Conservation (phyloP, 2,113 vertebrate species). For the Grus americana region DNA sequence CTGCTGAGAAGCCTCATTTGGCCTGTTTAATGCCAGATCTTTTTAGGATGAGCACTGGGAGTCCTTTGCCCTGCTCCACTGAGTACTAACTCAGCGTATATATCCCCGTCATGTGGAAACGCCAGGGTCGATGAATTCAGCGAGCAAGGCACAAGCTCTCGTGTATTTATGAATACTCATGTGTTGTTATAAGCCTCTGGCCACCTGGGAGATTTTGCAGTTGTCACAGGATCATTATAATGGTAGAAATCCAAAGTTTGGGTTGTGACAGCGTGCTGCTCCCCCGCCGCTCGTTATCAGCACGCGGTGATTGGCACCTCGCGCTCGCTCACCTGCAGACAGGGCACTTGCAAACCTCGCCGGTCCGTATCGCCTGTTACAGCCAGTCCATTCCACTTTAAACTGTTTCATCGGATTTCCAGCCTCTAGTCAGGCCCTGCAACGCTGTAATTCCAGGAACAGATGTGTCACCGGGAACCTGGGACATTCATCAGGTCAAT, state of each 20-base stretch:
- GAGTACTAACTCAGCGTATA: not conserved
- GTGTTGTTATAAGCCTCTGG: not conserved
- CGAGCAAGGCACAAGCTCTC: not conserved
- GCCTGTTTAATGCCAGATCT: constrained; percentile 12
- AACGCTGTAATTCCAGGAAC: not conserved
- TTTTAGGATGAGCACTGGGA: not conserved
- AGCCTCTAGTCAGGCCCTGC: not conserved
- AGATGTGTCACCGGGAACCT: not conserved
- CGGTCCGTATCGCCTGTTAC: rapidly evolving
- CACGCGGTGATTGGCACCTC: not conserved
- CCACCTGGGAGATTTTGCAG: not conserved
- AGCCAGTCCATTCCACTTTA: not conserved
- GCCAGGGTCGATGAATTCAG: not conserved
- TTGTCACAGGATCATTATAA: not conserved
- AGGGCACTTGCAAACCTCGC: not conserved
- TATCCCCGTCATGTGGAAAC: rapidly evolving
- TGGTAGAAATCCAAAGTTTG: not conserved
- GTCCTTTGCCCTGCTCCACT: not conserved
- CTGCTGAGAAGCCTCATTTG: constrained; percentile 21
- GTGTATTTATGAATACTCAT: not conserved
- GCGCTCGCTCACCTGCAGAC: rapidly evolving
- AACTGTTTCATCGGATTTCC: not conserved
- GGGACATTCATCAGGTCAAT: not conserved
- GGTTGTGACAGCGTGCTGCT: not conserved
- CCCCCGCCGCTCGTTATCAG: rapidly evolving